These are phyloP conservation scores for Tridacna gigas DNA, from an alignment of 2,888 invertebrate genomes.

Conservation along the genomic window DNA sequence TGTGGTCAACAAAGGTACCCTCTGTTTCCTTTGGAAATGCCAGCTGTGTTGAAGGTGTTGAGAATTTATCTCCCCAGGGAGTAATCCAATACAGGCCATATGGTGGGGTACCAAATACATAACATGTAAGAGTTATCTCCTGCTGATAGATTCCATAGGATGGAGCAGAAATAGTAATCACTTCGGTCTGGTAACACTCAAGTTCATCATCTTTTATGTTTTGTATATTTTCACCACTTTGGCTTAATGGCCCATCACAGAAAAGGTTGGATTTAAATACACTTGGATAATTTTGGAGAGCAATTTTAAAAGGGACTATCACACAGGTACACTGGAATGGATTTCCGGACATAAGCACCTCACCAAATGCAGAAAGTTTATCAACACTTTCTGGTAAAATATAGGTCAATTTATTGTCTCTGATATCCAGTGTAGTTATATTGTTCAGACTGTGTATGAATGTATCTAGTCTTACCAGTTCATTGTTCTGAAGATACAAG, in stretches of 20 bases:
- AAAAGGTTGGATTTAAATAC: constrained; percentile 48
- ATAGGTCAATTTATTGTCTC: constrained; percentile 58
- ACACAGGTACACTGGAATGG: constrained; percentile 80
- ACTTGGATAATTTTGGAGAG: constrained; percentile 39
- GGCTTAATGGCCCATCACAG: constrained; percentile 65
- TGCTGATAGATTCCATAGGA: constrained; percentile 47
- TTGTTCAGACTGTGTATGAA: constrained; percentile 49
- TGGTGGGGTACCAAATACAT: constrained; percentile 64
- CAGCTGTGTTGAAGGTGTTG: constrained; percentile 51
- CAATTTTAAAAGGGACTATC: constrained; percentile 57
- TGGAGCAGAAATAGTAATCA: constrained; percentile 51
- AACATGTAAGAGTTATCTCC: constrained; percentile 68
- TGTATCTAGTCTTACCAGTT: constrained; percentile 38
- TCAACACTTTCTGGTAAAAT: constrained; percentile 48
- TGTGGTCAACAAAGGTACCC: constrained; percentile 17
- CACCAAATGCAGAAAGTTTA: constrained; percentile 44
- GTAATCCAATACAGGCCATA: constrained; percentile 77
- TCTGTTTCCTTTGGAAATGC: constrained; percentile 39
- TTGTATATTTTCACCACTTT: constrained; percentile 53
- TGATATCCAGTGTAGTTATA: constrained; percentile 50
- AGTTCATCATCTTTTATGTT: constrained; percentile 51
- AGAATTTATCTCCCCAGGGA: constrained; percentile 74
- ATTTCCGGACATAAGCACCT: constrained; percentile 68
- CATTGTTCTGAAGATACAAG: constrained; percentile 64
- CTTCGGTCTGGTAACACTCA: constrained; percentile 69